Percentiles rank a stretch among this genome's conserved stretches.
Conservation (phyloP, 2,797 vertebrate species). For the Phoebastria nigripes region DNA sequence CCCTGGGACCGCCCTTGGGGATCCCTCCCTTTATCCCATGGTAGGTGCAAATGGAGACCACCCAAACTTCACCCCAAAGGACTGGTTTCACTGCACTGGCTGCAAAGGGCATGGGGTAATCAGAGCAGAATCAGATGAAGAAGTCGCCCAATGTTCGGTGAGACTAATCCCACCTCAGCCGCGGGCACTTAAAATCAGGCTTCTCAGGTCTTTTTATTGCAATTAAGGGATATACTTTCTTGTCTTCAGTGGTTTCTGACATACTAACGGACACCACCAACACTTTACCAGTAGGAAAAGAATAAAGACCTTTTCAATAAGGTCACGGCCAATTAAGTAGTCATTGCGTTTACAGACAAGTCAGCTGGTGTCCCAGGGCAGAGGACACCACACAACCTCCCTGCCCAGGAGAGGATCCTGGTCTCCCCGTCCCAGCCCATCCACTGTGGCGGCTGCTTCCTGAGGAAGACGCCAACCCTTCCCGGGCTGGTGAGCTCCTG, state of each 20-base stretch:
- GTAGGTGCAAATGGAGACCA: neutral
- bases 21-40: neutral
- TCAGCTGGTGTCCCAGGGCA: neutral
- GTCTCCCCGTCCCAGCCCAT: no score
- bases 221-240: neutral
- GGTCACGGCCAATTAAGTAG: neutral
- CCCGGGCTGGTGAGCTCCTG: neutral
- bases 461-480: neutral
- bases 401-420: neutral
- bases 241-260: neutral
- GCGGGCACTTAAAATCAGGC: no score
- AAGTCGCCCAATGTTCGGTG: rapidly evolving
- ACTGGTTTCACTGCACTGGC: neutral
- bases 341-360: no score
- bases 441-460: rapidly evolving
- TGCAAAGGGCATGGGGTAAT: neutral
- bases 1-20: neutral
- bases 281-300: neutral
- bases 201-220: neutral
- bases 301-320: no score
- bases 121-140: neutral
- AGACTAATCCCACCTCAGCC: neutral
- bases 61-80: neutral
- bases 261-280: neutral
- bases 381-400: neutral